Conservation (phyloP, 37 sponge, comb jelly and placozoan genomes). For the Ephydatia muelleri region DNA sequence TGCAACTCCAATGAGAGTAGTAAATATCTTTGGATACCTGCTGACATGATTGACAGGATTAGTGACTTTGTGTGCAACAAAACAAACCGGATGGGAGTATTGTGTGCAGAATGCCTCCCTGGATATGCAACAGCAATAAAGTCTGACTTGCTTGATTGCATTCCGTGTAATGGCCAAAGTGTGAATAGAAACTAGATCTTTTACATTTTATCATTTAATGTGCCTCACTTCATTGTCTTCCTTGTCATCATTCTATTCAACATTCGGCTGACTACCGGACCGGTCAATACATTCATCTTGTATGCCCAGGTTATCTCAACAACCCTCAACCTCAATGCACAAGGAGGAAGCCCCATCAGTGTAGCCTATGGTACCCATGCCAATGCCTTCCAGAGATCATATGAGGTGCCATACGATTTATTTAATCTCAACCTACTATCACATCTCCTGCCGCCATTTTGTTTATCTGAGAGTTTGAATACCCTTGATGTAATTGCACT, state of each 20-base stretch:
- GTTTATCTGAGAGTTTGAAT: conserved; percentile 12
- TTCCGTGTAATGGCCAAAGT: neutral
- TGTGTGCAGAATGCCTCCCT: conserved; percentile 47
- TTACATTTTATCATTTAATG: conserved; percentile 27
- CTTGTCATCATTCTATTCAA: conserved; percentile 47
- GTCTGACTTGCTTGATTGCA: conserved; percentile 25
- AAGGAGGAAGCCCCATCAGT: conserved; percentile 29
- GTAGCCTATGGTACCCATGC: neutral
- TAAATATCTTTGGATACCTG: neutral
- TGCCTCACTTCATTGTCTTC: conserved; percentile 38
- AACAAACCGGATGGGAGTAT: conserved; percentile 8
- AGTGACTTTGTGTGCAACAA: conserved; percentile 14
- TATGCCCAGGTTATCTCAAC: conserved; percentile 28
- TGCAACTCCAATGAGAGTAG: conserved; percentile 1
- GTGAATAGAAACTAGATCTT: neutral
- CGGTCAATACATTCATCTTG: conserved; percentile 62
- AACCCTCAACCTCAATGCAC: conserved; percentile 24
- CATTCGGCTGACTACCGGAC: conserved; percentile 51
- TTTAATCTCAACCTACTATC: conserved; percentile 58
- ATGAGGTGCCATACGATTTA: conserved; percentile 28
- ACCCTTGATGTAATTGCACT: conserved; percentile 16
- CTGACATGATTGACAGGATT: neutral
- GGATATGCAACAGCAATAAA: conserved; percentile 36
- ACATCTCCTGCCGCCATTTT: conserved; percentile 33
- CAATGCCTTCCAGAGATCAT: neutral